Base-by-base conservation (phyloP, 2,888 invertebrate genomes). In the Rambutsinella grinnellia region DNA sequence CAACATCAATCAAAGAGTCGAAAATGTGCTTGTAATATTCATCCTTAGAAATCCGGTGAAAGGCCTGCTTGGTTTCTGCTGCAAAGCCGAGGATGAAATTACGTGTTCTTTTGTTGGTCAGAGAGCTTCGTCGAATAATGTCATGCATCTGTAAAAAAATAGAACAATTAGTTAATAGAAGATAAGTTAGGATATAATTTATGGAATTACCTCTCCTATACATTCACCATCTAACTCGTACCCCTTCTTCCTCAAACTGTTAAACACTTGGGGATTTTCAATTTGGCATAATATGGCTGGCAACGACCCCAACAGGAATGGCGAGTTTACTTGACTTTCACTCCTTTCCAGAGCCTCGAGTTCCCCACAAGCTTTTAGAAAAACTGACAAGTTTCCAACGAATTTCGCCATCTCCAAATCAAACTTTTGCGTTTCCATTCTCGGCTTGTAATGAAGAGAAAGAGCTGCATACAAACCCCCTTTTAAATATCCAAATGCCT, bases 251-350 rank as follows among this genome's bases (percentile, higher is more conserved):
- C 80, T 36, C 2, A 80, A 46, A 26, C 21, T 28, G 21, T 65
- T n/a, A 57, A 81, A 81, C 8, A 57, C 54, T 2, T 47, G 28
- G 2, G 81, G 81, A 56, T 79, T 46, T 24, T 76, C 69, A 28
- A 68, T n/a, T 72, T 83, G 83, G 47, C 72, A 80, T 15, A 83
- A 46, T 26, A 83, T 65, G 15, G 82, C 83, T 15, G 83, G 82
- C 13, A 83, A 56, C 2, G 83, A 79, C 6, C 66, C 68, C 0
- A 82, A 57, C 6, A 79, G 19, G 36, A 77, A 79, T 2, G 82
- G 81, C 2, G 79, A 78, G 2, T 62, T 46, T 46, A 62, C 65
- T 6, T 65, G 27, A 0, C 53, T 19, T 2, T 79, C 65, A 10
- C 47, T 56, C 26, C 62, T 49, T 49, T 80, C 53, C 10, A 83